These are phyloP conservation scores for Cyrtonyx montezumae DNA, from an alignment of 2,113 vertebrate species.

Conservation along the genomic window DNA sequence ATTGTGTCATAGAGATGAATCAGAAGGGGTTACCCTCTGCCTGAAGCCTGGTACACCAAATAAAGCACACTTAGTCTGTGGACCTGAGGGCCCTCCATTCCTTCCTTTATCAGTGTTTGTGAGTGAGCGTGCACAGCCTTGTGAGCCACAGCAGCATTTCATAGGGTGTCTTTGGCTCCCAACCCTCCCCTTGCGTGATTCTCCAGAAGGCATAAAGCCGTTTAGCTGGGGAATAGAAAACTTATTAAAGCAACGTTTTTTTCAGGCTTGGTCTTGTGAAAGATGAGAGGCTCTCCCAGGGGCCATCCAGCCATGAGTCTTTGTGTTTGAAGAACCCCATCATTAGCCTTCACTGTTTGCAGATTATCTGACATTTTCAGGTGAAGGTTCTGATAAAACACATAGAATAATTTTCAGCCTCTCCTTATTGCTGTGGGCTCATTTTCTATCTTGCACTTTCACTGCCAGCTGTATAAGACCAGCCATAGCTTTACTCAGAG, in stretches of 20 bases:
- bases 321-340: background rate
- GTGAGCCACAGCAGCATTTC: background rate
- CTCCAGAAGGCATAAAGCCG: background rate
- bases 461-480: background rate
- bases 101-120: background rate
- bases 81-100: background rate
- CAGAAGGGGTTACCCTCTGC: background rate
- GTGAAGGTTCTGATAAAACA: background rate
- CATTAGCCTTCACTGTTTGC: background rate
- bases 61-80: background rate
- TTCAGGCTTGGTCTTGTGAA: background rate
- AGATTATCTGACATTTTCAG: background rate
- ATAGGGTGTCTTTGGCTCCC: fast-evolving
- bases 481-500: background rate
- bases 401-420: background rate
- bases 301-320: background rate
- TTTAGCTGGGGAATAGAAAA: background rate
- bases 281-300: background rate
- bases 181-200: fast-evolving
- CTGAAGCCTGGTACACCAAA: background rate
- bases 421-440: background rate
- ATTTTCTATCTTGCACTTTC: background rate
- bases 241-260: background rate
- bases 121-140: background rate
- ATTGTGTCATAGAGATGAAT: background rate